Evolutionary conservation across 1,140 invertebrate genomes (phyloP).

Genomic region (Drosophila ohnishii): DNA sequence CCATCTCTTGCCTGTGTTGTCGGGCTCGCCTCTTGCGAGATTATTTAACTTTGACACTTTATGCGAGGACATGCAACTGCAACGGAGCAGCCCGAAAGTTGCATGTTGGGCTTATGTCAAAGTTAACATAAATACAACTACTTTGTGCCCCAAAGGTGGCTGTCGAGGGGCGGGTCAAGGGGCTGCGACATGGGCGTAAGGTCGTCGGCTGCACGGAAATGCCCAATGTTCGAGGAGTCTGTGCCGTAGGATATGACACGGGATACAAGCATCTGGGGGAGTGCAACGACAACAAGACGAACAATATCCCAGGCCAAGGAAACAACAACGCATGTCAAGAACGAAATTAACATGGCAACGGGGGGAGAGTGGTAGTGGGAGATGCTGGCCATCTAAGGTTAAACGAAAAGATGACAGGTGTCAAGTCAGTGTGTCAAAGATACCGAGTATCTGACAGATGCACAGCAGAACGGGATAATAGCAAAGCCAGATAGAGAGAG

Average conservation of each 20-base stretch:
- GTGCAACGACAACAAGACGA: slow-evolving; percentile 46
- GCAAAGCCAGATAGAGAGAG: too few relatives aligned
- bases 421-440: slow-evolving; percentile 65
- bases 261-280: neutral
- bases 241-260: slow-evolving; percentile 51
- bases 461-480: neutral
- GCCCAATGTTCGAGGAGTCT: slow-evolving; percentile 26
- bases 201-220: slow-evolving; percentile 22
- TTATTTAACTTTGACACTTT: slow-evolving; percentile 78
- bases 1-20: neutral
- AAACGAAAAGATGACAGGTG: slow-evolving; percentile 80
- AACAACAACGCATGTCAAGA: slow-evolving; percentile 45
- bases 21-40: slow-evolving; percentile 18
- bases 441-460: slow-evolving; percentile 36
- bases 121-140: slow-evolving; percentile 79
- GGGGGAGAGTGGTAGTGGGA: neutral
- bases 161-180: slow-evolving; percentile 7
- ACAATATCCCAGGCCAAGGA: slow-evolving; percentile 19
- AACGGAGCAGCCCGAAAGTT: slow-evolving; percentile 60
- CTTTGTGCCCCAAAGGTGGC: slow-evolving; percentile 62
- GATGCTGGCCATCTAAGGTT: slow-evolving; percentile 37
- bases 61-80: slow-evolving; percentile 70
- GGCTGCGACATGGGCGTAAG: slow-evolving; percentile 22
- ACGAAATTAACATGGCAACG: slow-evolving; percentile 60
- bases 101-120: slow-evolving; percentile 79